Conservation (phyloP, 2,888 invertebrate genomes). For the Formica aserva region DNA sequence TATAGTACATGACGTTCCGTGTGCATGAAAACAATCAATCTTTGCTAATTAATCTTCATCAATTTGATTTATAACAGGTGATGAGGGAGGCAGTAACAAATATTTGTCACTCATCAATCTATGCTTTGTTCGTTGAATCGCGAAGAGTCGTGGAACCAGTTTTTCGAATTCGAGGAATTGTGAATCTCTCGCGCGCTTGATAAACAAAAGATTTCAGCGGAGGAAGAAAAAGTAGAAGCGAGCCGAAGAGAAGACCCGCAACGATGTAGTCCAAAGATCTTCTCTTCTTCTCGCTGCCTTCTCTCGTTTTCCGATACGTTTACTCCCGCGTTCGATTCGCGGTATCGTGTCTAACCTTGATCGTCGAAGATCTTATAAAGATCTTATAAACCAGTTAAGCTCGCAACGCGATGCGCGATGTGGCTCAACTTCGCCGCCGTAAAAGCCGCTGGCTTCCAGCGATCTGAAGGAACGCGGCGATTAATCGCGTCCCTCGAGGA, state of each 20-base stretch:
- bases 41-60: conserved; percentile 36
- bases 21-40: conserved; percentile 32
- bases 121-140: conserved; percentile 56
- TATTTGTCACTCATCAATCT: conserved; percentile 57
- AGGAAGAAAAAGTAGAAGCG: conserved; percentile 23
- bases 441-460: neutral
- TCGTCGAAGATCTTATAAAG: conserved; percentile 43
- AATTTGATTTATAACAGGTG: conserved; percentile 35
- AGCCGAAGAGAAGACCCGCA: conserved; percentile 63
- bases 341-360: conserved; percentile 50
- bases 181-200: conserved; percentile 39
- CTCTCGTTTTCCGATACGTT: conserved; percentile 51
- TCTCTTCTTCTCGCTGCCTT: conserved; percentile 50
- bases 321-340: conserved; percentile 63
- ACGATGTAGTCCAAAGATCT: conserved; percentile 53
- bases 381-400: conserved; percentile 53
- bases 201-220: conserved; percentile 57
- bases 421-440: conserved; percentile 17
- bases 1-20: neutral
- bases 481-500: conserved; percentile 54
- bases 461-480: conserved; percentile 25
- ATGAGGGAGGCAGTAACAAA: conserved; percentile 36
- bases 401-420: conserved; percentile 51
- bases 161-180: conserved; percentile 70
- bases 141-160: conserved; percentile 69